Conservation (phyloP, 2,888 invertebrate genomes). For the Leptinotarsa peninsularis region DNA sequence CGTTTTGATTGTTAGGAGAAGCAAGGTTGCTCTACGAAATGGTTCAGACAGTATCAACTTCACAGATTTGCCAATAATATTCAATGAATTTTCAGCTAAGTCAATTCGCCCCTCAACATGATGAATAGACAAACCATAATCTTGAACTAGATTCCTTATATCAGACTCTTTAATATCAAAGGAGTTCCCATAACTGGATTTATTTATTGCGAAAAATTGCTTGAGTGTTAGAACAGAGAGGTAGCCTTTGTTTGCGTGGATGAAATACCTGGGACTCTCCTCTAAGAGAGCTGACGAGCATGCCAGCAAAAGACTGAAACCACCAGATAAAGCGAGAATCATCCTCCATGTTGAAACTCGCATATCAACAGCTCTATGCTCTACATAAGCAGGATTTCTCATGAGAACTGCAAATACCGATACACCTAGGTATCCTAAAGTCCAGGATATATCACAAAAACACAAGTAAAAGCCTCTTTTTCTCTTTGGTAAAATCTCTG, state of each 20-base stretch:
- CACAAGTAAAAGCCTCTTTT: slow-evolving; percentile 62
- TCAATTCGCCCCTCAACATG: slow-evolving; percentile 31
- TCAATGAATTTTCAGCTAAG: slow-evolving; percentile 28
- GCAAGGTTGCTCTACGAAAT: slow-evolving; percentile 45
- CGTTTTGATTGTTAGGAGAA: slow-evolving; percentile 48
- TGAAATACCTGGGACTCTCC: slow-evolving; percentile 64
- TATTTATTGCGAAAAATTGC: slow-evolving; percentile 67
- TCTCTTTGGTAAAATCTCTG: slow-evolving; percentile 63
- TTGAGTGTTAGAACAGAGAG: slow-evolving; percentile 63
- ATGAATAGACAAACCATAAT: slow-evolving; percentile 48
- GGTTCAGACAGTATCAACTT: slow-evolving; percentile 48
- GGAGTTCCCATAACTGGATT: slow-evolving; percentile 64
- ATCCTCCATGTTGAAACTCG: slow-evolving; percentile 66
- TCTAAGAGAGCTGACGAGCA: slow-evolving; percentile 64
- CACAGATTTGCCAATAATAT: slow-evolving; percentile 42
- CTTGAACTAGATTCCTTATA: slow-evolving; percentile 49
- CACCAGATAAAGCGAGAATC: slow-evolving; percentile 63
- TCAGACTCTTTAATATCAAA: slow-evolving; percentile 60
- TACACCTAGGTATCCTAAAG: slow-evolving; percentile 58
- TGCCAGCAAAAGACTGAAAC: slow-evolving; percentile 61
- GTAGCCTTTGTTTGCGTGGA: slow-evolving; percentile 60
- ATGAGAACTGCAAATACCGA: slow-evolving; percentile 50
- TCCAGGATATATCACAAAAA: slow-evolving; percentile 63
- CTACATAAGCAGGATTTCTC: slow-evolving; percentile 41
- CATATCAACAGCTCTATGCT: slow-evolving; percentile 49